These are phyloP conservation scores for Cirrhinus mrigala DNA, from an alignment of 2,797 vertebrate species.

Conservation along the genomic window DNA sequence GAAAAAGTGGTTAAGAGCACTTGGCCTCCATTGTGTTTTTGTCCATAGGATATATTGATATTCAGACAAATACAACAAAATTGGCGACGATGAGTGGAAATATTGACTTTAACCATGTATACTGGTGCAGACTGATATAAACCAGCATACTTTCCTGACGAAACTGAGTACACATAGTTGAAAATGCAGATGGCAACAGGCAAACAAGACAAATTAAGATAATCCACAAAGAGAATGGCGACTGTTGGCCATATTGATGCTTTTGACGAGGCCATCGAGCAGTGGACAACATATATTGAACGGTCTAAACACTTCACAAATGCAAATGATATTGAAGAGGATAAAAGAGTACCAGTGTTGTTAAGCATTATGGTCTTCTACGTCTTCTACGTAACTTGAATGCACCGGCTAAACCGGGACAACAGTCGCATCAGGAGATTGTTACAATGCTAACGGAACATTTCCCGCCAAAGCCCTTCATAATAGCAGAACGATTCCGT, in stretches of 20 bases:
- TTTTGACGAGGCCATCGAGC: neutral
- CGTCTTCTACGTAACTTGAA: neutral
- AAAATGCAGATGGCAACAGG: no score
- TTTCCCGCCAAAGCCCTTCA: no score
- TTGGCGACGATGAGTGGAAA: no score
- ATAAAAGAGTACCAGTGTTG: neutral
- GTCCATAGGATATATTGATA: no score
- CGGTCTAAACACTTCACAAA: neutral
- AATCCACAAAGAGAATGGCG: neutral
- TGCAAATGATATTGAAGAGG: neutral
- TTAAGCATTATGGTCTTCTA: neutral
- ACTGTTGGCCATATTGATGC: neutral
- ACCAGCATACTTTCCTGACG: no score
- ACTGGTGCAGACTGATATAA: no score
- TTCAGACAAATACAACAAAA: no score
- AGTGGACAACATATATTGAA: conserved; percentile 1
- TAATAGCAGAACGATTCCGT: neutral
- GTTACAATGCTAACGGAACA: neutral
- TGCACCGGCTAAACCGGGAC: neutral
- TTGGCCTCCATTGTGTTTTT: no score
- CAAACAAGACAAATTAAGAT: no score
- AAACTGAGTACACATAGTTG: no score
- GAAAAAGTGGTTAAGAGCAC: no score
- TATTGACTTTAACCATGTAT: no score
- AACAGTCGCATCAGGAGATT: neutral